Evolutionary conservation across 2,113 vertebrate genomes (phyloP), one percentile per base, ranked within the genome.

Genomic region (Leptodactylus fuscus): DNA sequence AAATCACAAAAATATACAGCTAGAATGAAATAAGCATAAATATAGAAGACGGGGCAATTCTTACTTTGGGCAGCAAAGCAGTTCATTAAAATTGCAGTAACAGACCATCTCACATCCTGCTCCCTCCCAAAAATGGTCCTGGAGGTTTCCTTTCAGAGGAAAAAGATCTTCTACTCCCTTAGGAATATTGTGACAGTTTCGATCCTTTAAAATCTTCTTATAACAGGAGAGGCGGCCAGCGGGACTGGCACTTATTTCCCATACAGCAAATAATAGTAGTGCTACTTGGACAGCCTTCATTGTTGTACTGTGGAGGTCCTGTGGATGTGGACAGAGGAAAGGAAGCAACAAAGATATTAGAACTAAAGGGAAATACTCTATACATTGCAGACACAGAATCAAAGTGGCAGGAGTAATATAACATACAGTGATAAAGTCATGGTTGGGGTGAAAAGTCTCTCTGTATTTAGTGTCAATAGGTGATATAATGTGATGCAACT

Each of bases 51-150:
- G 12, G 22, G 46, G 22, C 0, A 1, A 41, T 24, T 46, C 92
- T 95, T 95, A 96, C 96, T 94, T 95, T 70, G 95, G 95, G 79
- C 95, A 97, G 89, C 96, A 96, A 86, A 97, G 91, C 85, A 97
- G 1, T 87, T 95, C 94, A 0, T 89, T 92, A 87, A 90, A 85
- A 88, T 91, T 94, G 91, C 96, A 96, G 90, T 94, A 95, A 74
- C 95, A 96, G 88, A 94, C 91, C 81, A 93, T 89, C 51, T 96
- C 90, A 4, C 96, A 96, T 53, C 87, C 90, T 10, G 91, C 89
- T 10, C 93, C 93, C 51, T 94, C 91, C 95, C 94, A 96, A 67
- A 95, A 95, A 81, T 95, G 95, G 85, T 93, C 89, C 10, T 86
- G 92, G 77, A 95, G 67, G 0, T 88, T 90, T 0, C 41, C 4